phyloP scores from a whole-genome alignment of 2,888 invertebrate genomes.

The Lamellibrachia satsuma region DNA sequence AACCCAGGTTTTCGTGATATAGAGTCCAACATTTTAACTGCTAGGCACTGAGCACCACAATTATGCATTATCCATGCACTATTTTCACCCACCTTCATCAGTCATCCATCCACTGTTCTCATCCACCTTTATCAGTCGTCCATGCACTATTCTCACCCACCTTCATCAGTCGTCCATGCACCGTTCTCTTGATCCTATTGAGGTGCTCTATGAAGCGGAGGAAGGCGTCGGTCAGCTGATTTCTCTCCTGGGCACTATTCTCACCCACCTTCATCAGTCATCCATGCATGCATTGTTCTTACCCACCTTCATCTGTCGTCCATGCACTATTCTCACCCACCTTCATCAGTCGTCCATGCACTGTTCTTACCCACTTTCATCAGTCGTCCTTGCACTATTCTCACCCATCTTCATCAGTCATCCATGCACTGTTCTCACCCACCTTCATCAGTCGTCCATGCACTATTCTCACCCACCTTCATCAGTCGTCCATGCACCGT shows the following conservation, averaged over 20 bases:
- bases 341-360: no score
- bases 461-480: background rate
- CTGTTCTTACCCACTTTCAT: background rate
- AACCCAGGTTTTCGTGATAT: no score
- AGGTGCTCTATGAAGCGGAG: slow-evolving; percentile 79
- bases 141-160: no score
- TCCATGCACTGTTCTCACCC: background rate
- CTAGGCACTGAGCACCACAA: background rate
- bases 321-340: no score
- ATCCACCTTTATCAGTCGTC: background rate
- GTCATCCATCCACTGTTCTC: background rate
- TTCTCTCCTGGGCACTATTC: slow-evolving; percentile 69
- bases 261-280: no score
- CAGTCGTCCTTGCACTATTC: background rate
- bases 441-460: background rate
- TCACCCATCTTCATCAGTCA: background rate
- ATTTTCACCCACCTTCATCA: background rate
- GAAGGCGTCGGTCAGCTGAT: slow-evolving; percentile 62
- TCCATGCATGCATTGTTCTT: no score
- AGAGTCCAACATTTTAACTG: no score
- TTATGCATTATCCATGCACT: background rate
- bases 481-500: background rate
- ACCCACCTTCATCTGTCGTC: background rate
- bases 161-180: background rate
- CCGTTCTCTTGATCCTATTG: slow-evolving; percentile 77